Base-by-base conservation (phyloP, 2,113 vertebrate genomes). In the Nymphicus hollandicus region DNA sequence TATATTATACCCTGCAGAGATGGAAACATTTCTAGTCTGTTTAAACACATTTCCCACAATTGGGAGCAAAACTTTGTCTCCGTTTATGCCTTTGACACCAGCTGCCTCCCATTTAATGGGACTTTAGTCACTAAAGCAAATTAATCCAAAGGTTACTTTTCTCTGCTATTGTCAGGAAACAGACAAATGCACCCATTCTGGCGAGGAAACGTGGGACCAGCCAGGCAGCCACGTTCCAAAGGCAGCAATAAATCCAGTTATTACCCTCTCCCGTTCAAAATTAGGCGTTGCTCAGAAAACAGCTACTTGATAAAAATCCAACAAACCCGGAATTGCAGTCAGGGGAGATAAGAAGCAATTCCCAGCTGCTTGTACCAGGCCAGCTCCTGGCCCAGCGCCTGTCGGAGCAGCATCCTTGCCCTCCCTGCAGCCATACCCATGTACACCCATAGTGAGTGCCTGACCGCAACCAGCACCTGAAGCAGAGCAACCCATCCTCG, bases 101-200 rank as follows among this genome's bases (percentile, higher is more conserved):
- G 95, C 95, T 97, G 97, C 96, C 94, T 97, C 88, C 80, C 81
- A 69, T 88, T 97, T 97, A 97, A 97, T 97, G 93, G 96, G 95
- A 88, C 95, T 95, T 91, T n/a, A 96, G 92, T 91, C 23, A 2
- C 92, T 96, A 85, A 93, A 96, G 91, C 93, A 96, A 96, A 97
- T 97, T 93, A 97, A 97, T 97, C 87, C 95, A 97, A 97, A 96
- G 97, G 97, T 97, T 95, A 93, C 94, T 94, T 85, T 85, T 88
- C 77, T 65, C 83, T 17, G 11, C 89, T 90, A 93, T 96, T 97
- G 96, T 97, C 92, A 95, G 44, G 94, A 92, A 86, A 1, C 8
- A 92, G 95, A 85, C 76, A 90, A 93, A 96, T 87, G 82, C 91
- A 91, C 80, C 28, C 47, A 65, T 77, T 93, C 87, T 58, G 53